These are phyloP conservation scores for Zaprionus capensis DNA, from an alignment of 1,140 invertebrate genomes.

Conservation along the genomic window DNA sequence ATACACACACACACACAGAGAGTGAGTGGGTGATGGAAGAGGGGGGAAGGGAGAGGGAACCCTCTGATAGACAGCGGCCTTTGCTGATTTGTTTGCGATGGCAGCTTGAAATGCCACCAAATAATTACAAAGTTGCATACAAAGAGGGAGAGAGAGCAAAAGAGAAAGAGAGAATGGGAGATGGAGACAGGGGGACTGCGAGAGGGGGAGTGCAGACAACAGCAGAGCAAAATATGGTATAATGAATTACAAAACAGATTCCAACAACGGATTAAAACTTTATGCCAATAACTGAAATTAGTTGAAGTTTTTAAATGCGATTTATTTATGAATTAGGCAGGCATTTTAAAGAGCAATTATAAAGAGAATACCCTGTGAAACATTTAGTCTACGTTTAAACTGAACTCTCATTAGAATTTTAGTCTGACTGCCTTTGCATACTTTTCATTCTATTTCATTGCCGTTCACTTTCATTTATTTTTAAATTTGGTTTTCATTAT, in stretches of 20 bases:
- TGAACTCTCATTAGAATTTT: no score
- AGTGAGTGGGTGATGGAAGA: neutral
- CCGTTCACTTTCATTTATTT: no score
- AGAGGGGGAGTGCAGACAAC: neutral
- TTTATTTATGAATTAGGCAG: neutral
- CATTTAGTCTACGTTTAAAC: no score
- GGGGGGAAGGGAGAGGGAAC: neutral
- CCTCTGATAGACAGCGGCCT: constrained; percentile 27
- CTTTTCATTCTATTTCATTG: no score
- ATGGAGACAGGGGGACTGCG: neutral
- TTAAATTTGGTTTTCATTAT: no score
- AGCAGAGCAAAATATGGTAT: neutral
- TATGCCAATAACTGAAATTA: constrained; percentile 2
- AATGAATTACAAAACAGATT: constrained; percentile 1
- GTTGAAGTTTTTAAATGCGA: neutral
- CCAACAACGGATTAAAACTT: neutral
- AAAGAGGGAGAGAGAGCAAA: neutral
- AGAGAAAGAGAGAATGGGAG: neutral
- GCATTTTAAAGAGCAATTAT: neutral
- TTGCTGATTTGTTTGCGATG: constrained; percentile 53
- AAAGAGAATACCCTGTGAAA: neutral
- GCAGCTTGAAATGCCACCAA: constrained; percentile 49
- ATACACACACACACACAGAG: constrained; percentile 2
- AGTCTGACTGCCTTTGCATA: no score
- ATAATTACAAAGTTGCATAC: constrained; percentile 42